Conservation (phyloP, 1,140 invertebrate genomes). For the Lepidurus packardi region DNA sequence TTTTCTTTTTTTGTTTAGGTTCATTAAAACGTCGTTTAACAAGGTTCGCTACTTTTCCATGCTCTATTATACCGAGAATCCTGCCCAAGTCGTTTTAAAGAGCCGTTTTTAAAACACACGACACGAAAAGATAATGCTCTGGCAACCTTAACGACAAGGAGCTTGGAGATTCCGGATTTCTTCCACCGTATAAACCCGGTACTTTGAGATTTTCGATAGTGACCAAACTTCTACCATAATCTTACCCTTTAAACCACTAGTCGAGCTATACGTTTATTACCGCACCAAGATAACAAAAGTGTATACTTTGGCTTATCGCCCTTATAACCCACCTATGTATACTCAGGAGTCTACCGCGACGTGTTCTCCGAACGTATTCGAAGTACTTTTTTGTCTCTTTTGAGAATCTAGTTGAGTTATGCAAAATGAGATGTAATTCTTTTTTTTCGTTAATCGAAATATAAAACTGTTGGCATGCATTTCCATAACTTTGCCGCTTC, state of each 20-base stretch:
- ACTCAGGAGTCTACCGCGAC: no score
- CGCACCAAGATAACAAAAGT: no score
- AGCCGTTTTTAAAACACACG: not conserved
- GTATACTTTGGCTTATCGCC: no score
- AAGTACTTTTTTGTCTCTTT: no score
- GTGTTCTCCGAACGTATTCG: no score
- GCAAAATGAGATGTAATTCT: no score
- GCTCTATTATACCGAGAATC: not conserved
- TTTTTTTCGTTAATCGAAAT: no score
- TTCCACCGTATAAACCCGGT: not conserved
- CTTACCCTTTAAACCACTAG: not conserved
- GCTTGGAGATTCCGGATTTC: not conserved
- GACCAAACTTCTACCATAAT: not conserved
- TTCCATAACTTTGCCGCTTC: no score
- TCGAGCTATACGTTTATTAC: no score
- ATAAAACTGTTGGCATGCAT: no score
- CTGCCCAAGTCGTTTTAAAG: not conserved
- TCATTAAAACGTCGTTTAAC: not conserved
- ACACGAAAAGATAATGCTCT: not conserved
- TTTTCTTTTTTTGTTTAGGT: not conserved
- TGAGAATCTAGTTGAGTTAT: no score
- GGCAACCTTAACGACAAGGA: not conserved
- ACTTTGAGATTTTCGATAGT: not conserved
- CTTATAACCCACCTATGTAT: no score
- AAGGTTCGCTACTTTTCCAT: constrained; percentile 13